Percentiles rank a stretch among this genome's conserved stretches.
Evolutionary conservation across 2,888 invertebrate species (phyloP).

Genomic region (Diogma glabrata): DNA sequence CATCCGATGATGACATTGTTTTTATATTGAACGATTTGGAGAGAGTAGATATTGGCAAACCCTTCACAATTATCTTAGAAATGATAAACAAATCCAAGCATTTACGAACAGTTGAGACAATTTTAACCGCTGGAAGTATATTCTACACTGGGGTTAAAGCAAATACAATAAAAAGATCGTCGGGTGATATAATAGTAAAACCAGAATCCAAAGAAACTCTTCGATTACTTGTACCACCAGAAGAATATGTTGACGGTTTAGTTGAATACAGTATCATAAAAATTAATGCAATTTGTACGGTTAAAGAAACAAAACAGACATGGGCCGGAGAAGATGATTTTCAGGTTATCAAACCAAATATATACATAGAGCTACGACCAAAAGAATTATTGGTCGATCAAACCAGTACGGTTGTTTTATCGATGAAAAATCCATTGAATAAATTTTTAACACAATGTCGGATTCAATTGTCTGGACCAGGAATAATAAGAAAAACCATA

Average conservation of each 20-base stretch:
- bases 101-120: constrained; percentile 51
- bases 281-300: constrained; percentile 64
- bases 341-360: constrained; percentile 60
- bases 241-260: constrained; percentile 64
- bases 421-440: constrained; percentile 60
- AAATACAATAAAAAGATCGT: constrained; percentile 53
- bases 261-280: constrained; percentile 67
- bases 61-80: constrained; percentile 53
- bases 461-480: constrained; percentile 59
- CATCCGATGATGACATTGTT: constrained; percentile 45
- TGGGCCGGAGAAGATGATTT: constrained; percentile 78
- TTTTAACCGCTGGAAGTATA: constrained; percentile 54
- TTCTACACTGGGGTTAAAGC: constrained; percentile 69
- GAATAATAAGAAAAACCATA: constrained; percentile 46
- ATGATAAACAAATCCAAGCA: constrained; percentile 49
- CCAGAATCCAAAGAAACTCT: constrained; percentile 50
- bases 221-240: constrained; percentile 44
- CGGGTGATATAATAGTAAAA: constrained; percentile 50
- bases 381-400: constrained; percentile 46
- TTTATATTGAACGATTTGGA: constrained; percentile 57
- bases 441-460: constrained; percentile 50
- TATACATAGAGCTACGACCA: constrained; percentile 52
- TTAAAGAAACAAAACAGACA: constrained; percentile 67
- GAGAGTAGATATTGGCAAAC: constrained; percentile 55
- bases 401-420: constrained; percentile 43